Conservation (phyloP, 2,113 vertebrate species). For the Herpailurus yagouaroundi region DNA sequence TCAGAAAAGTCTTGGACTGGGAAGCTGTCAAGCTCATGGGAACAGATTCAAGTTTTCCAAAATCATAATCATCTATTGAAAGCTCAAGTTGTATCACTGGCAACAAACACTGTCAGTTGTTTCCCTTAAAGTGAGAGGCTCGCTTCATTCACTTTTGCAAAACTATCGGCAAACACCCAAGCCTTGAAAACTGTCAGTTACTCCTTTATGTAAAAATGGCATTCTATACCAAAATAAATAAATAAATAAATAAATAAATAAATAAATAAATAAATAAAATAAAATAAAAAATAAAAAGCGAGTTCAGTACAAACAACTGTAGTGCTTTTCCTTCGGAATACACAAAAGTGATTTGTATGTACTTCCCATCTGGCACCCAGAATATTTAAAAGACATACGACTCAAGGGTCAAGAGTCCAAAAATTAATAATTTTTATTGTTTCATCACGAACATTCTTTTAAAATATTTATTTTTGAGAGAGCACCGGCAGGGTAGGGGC, state of each 20-base stretch:
- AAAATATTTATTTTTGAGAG: neutral
- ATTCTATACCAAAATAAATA: neutral
- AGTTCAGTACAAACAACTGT: neutral
- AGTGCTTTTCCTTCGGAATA: neutral
- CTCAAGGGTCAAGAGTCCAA: neutral
- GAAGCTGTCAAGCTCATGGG: neutral
- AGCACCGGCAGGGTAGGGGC: too few species aligned
- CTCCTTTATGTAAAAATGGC: conserved; percentile 10
- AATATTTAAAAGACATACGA: neutral
- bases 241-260: neutral
- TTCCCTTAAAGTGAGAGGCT: neutral
- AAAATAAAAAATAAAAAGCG: neutral
- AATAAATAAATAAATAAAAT: too few species aligned
- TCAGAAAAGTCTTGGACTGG: neutral
- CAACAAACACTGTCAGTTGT: neutral
- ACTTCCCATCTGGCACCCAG: neutral
- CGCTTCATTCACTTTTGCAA: conserved; percentile 16
- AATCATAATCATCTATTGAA: neutral
- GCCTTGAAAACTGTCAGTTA: neutral
- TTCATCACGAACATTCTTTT: neutral
- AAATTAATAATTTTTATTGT: neutral
- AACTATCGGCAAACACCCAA: neutral
- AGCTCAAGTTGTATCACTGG: neutral
- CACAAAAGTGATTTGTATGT: neutral
- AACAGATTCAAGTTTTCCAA: conserved; percentile 1